Base-by-base conservation (phyloP, 2,888 invertebrate genomes). In the Ophraella communa region DNA sequence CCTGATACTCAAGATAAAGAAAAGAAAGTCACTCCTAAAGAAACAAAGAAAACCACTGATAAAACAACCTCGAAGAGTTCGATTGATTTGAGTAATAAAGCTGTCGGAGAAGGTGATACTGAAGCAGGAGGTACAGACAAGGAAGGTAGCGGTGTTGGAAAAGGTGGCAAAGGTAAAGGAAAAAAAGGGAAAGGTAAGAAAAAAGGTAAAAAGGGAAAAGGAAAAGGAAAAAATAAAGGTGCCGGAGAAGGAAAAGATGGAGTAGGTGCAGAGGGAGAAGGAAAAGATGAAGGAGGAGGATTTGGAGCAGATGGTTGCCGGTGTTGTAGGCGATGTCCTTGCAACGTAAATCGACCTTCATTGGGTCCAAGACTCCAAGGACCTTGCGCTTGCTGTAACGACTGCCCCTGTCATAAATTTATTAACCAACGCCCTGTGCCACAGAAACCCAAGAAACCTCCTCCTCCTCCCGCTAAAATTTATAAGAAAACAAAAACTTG, bases 121-220 rank as follows among this genome's bases (percentile, higher is more conserved):
- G 11, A n/a, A 7, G 54, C 52, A 27, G 47, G 18, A 30, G 3
- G 10, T 14, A 24, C 14, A 7, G 62, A 58, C n/a, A 42, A 21
- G 33, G 53, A n/a, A 51, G 57, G 55, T 39, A n/a, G n/a, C n/a
- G 58, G 51, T 10, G 44, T 23, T 10, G 62, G 52, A 35, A 60
- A 24, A n/a, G 39, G 1, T 20, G 39, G 10, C 7, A 60, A 17
- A 7, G 24, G 35, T 10, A 21, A 44, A 35, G 27, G 27, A 27
- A 3, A 1, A 27, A 8, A 4, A 27, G 27, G 27, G 4, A 4
- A 4, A 7, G 27, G 27, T 7, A 4, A 4, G 8, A 8, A 1
- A 27, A 8, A 24, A 33, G 11, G 18, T 27, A 4, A 52, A 20
- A 53, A 44, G 35, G 39, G 24, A 11, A 42, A 30, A 21, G 33